phyloP scores from a whole-genome alignment of 2,113 vertebrate species.

The Tilapia sparmanii region DNA sequence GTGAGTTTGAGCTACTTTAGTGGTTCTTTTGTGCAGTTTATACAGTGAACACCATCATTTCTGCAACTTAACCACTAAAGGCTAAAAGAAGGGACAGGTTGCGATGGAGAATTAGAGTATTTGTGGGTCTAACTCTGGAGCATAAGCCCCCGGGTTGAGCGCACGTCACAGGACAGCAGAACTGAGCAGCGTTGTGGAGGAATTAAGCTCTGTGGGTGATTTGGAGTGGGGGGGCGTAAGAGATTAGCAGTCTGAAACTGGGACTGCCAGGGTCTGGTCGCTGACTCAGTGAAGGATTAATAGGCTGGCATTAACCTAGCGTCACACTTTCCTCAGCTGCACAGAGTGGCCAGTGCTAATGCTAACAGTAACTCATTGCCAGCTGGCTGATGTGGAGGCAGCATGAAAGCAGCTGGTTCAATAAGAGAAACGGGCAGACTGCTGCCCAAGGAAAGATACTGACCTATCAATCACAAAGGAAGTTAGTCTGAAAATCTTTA shows the following conservation, averaged over 20 bases:
- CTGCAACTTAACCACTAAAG: background rate
- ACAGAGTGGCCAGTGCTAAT: background rate
- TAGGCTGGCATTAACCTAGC: slow-evolving; percentile 48
- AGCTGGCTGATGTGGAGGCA: background rate
- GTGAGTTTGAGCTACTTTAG: background rate
- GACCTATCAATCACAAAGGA: background rate
- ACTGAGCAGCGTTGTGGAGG: slow-evolving; percentile 51
- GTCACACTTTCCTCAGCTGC: background rate
- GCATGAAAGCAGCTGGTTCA: background rate
- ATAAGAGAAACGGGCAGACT: background rate
- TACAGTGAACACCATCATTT: background rate
- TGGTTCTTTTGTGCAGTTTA: background rate
- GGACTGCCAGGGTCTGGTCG: slow-evolving; percentile 31
- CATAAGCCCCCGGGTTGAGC: slow-evolving; percentile 37
- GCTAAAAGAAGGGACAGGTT: slow-evolving; percentile 37
- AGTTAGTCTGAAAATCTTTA: background rate
- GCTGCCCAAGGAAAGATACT: background rate
- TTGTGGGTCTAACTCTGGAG: slow-evolving; percentile 2
- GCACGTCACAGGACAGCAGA: slow-evolving; percentile 34
- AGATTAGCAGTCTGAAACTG: slow-evolving; percentile 59
- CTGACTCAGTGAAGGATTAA: slow-evolving; percentile 56
- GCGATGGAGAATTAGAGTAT: slow-evolving; percentile 23
- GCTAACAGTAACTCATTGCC: background rate
- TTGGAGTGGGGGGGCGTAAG: background rate
- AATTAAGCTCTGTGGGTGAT: slow-evolving; percentile 31